Base-by-base conservation (phyloP, 1,140 invertebrate genomes). In the Leptopilina boulardi region DNA sequence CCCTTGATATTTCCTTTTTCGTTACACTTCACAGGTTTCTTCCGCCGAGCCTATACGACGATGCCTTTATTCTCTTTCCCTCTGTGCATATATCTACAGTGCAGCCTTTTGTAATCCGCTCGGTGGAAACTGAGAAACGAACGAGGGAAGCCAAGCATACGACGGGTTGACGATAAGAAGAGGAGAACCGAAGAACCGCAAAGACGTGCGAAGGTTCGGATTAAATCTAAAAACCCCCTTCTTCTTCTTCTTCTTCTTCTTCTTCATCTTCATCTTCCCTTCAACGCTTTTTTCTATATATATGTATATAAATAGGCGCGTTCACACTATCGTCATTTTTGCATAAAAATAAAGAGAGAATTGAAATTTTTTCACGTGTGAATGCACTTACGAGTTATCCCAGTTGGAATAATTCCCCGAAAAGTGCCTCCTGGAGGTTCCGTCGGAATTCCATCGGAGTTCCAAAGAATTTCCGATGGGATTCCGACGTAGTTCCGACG, bases 101-200 rank as follows among this genome's bases (percentile, higher is more conserved):
- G n/a, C 59, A 66, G 59, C 26, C 59, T 66, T 66, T 66, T 66
- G 59, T 66, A 66, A 66, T 66, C 59, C 59, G 59, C 59, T 66
- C 26, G 59, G 59, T 66, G 59, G 26, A 66, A 66, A 66, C 59
- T 66, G 59, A 66, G 59, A 66, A 66, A 66, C 59, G 59, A 66
- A 66, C 59, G 59, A 66, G 59, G 21, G 59, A 66, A 66, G 59
- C 59, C 59, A 66, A 66, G 21, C 59, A 66, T 66, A 23, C 59
- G 59, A 66, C 59, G 59, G 59, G 59, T 66, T 66, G 59, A 66
- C 59, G 59, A 66, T 66, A 66, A 66, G 59, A 66, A 66, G 59
- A 66, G 47, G n/a, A 51, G 47, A 51, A 51, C 47, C 47, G 47
- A 51, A 51, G 21, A 66, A 66, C 59, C 59, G 59, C 59, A 66